Evolutionary conservation across 1,140 invertebrate genomes (phyloP).

Genomic region (Drosophila arizonae): DNA sequence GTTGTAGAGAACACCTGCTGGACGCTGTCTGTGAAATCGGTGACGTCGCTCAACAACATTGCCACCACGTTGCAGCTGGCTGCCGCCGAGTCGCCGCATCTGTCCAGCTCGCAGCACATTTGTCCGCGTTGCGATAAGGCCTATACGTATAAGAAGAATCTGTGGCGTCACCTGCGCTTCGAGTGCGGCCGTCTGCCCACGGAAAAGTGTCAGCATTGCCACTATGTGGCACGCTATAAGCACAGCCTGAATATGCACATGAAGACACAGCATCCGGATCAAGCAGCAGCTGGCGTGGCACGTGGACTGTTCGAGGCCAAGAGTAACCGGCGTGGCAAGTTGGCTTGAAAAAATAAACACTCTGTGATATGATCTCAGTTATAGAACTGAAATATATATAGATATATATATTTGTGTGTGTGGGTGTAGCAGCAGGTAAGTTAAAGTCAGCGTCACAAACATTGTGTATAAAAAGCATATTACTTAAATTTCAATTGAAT

Average conservation of each 20-base stretch:
- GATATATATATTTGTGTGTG: constrained; percentile 9
- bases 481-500: constrained; percentile 12
- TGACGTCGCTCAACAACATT: constrained; percentile 75
- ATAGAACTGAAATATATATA: constrained; percentile 7
- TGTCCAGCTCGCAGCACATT: constrained; percentile 46
- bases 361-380: constrained; percentile 25
- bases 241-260: constrained; percentile 84
- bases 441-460: constrained; percentile 22
- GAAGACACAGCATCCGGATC: constrained; percentile 74
- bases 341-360: constrained; percentile 1
- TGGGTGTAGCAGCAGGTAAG: constrained; percentile 49
- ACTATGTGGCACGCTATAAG: constrained; percentile 85
- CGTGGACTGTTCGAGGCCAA: constrained; percentile 39
- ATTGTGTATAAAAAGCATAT: constrained; percentile 10
- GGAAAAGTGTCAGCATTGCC: constrained; percentile 85
- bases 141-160: constrained; percentile 85
- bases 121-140: constrained; percentile 85
- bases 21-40: constrained; percentile 72
- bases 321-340: constrained; percentile 12
- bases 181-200: constrained; percentile 85
- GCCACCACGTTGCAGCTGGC: constrained; percentile 24
- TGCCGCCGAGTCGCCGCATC: background rate
- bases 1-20: constrained; percentile 73
- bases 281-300: constrained; percentile 6
- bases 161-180: constrained; percentile 85